These are phyloP conservation scores for Megalopta genalis DNA, from an alignment of 1,140 invertebrate genomes.

Conservation along the genomic window DNA sequence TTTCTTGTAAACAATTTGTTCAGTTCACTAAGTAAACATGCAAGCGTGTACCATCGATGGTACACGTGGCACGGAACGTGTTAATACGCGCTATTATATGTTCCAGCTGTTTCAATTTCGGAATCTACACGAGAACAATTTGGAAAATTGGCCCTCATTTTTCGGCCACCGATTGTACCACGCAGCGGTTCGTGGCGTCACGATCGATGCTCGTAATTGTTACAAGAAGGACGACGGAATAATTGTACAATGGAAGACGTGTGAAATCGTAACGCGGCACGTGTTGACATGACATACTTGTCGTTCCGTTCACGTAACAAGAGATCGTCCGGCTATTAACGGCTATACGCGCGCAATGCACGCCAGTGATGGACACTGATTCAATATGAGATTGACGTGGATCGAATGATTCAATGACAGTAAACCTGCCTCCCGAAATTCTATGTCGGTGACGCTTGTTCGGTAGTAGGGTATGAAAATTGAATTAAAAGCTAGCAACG, in stretches of 20 bases:
- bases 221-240: not conserved
- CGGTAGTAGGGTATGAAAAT: slow-evolving; percentile 46
- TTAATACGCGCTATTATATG: too few species aligned
- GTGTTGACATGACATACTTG: slow-evolving; percentile 63
- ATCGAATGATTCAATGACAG: slow-evolving; percentile 66
- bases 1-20: too few species aligned
- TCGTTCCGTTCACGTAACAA: slow-evolving; percentile 60
- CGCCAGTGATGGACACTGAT: slow-evolving; percentile 62
- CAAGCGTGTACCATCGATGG: too few species aligned
- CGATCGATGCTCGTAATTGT: slow-evolving; percentile 12
- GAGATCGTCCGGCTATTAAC: slow-evolving; percentile 62
- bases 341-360: slow-evolving; percentile 52
- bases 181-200: not conserved
- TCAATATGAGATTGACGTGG: slow-evolving; percentile 64
- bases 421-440: slow-evolving; percentile 55
- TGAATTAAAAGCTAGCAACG: slow-evolving; percentile 51
- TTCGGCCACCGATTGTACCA: too few species aligned
- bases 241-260: slow-evolving; percentile 45
- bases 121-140: too few species aligned
- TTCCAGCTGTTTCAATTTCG: too few species aligned
- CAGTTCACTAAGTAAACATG: too few species aligned
- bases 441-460: slow-evolving; percentile 32
- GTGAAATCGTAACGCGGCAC: slow-evolving; percentile 52
- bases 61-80: too few species aligned
- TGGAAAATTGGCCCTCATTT: too few species aligned